These are phyloP conservation scores for Rhagologus leucostigma DNA, from an alignment of 2,113 vertebrate genomes.

Conservation along the genomic window DNA sequence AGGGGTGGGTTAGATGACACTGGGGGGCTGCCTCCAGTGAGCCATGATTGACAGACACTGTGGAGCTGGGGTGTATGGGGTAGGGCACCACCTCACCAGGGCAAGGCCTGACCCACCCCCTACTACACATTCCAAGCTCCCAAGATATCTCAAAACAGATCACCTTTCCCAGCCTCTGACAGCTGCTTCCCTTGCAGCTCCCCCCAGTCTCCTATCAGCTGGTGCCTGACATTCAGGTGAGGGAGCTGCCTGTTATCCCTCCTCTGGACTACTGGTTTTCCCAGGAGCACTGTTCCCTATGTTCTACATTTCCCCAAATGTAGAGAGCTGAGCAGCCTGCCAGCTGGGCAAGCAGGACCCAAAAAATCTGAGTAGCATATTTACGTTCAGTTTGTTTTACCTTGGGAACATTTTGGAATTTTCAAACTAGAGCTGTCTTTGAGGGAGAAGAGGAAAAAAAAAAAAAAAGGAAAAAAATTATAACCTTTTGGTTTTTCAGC, in stretches of 20 bases:
- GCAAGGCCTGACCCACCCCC: not conserved
- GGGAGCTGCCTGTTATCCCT: not conserved
- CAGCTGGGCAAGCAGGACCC: not conserved
- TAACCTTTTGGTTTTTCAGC: not conserved
- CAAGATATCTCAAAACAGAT: fast-evolving
- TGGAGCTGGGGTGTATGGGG: not conserved
- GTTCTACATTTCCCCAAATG: not conserved
- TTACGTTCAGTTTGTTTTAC: not conserved
- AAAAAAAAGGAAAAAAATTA: too few species aligned
- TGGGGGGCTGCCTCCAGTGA: not conserved
- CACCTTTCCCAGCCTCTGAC: not conserved
- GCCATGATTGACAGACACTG: not conserved
- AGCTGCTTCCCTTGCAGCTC: not conserved
- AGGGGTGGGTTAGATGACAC: too few species aligned
- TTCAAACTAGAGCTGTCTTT: not conserved
- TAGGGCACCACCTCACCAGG: not conserved
- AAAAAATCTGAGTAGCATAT: not conserved
- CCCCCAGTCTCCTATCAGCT: not conserved
- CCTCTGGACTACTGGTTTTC: not conserved
- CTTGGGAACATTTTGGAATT: not conserved
- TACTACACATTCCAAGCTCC: too few species aligned
- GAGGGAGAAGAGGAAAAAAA: fast-evolving
- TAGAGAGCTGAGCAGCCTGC: not conserved
- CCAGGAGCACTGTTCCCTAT: not conserved
- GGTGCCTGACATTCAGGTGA: not conserved